phyloP scores from a whole-genome alignment of 2,888 invertebrate species.

The Rugalucina vietnamica region DNA sequence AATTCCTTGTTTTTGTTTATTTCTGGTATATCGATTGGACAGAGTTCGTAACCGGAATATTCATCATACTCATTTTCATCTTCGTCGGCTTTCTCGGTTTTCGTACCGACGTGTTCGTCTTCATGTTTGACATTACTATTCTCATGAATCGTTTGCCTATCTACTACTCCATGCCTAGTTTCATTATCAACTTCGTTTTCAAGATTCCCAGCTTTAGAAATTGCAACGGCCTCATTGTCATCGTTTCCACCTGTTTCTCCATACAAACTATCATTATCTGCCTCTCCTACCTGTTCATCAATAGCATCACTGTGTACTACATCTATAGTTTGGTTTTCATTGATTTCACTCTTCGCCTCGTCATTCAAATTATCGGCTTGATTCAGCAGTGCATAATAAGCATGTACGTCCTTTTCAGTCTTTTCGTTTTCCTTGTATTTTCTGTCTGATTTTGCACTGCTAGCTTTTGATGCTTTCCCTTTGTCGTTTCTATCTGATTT shows the following conservation, averaged over 20 bases:
- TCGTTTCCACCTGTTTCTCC: too few relatives aligned
- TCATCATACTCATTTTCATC: background rate
- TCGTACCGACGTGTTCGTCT: too few relatives aligned
- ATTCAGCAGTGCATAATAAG: background rate
- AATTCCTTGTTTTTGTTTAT: constrained; percentile 17
- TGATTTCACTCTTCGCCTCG: background rate
- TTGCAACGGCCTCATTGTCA: too few relatives aligned
- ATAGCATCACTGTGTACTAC: background rate
- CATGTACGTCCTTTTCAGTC: background rate
- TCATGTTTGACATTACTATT: background rate
- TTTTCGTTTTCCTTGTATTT: background rate
- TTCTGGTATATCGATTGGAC: background rate
- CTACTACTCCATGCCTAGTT: too few relatives aligned
- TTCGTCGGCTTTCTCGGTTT: too few relatives aligned
- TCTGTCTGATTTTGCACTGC: background rate
- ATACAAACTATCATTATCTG: too few relatives aligned
- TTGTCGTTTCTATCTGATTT: constrained; percentile 26
- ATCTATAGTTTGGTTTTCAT: background rate
- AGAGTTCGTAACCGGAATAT: background rate
- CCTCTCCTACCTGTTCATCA: too few relatives aligned
- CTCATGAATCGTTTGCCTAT: background rate
- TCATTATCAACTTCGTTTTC: too few relatives aligned
- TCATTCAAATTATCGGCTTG: background rate
- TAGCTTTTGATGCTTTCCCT: background rate
- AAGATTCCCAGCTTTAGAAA: too few relatives aligned